A percentile compares a stretch with the other conserved stretches of the same genome.
These are phyloP conservation scores for Chromobotia macracanthus DNA, from an alignment of 2,797 vertebrate genomes.

Conservation along the genomic window DNA sequence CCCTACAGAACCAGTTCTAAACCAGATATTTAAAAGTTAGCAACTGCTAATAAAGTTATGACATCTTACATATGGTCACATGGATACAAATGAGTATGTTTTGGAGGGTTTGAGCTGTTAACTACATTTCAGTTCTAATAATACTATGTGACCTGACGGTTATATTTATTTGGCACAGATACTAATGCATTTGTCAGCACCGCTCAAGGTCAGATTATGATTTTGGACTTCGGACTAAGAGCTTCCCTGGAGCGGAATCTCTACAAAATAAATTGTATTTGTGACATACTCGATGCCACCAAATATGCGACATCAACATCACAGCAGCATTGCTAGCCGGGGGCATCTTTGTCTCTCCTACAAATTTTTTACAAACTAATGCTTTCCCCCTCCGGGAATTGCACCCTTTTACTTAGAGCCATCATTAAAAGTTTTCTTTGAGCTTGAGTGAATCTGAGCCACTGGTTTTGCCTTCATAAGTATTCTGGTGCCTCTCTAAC, in stretches of 20 bases:
- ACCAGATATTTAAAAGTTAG: too few species aligned
- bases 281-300: slow-evolving; percentile 42
- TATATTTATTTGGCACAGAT: slow-evolving; percentile 9
- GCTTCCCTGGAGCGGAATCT: slow-evolving; percentile 32
- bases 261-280: slow-evolving; percentile 51
- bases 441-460: slow-evolving; percentile 53
- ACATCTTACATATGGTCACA: not conserved
- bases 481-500: slow-evolving; percentile 53
- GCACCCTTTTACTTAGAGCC: slow-evolving; percentile 58
- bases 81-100: not conserved
- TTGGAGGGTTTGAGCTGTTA: not conserved
- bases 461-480: slow-evolving; percentile 55
- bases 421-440: slow-evolving; percentile 66
- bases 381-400: slow-evolving; percentile 35
- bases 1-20: too few species aligned
- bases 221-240: slow-evolving; percentile 29
- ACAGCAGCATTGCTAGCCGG: slow-evolving; percentile 35
- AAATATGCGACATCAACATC: slow-evolving; percentile 27
- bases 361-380: slow-evolving; percentile 53
- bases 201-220: slow-evolving; percentile 25
- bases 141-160: slow-evolving; percentile 5
- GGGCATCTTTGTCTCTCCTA: slow-evolving; percentile 54
- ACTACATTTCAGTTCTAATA: slow-evolving; percentile 3
- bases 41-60: too few species aligned
- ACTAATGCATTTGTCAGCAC: slow-evolving; percentile 14